Evolutionary conservation across 2,888 invertebrate species (phyloP), one percentile per base, ranked within the genome.

Genomic region (Volucella inanis): DNA sequence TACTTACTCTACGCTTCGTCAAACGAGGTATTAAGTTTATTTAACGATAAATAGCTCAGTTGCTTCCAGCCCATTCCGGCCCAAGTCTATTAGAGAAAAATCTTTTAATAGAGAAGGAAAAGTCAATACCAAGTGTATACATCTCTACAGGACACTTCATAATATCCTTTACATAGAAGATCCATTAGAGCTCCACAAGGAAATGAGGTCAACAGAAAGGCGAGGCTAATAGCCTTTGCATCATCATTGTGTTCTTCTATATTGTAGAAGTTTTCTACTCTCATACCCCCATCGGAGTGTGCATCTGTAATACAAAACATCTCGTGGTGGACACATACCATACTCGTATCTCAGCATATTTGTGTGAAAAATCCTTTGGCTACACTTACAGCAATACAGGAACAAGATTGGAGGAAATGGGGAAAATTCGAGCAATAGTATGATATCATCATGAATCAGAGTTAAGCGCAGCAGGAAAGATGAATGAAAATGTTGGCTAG

Each of bases 161-260:
- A 49, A 72, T 62, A 75, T 54, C 31, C 64, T 52, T 64, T 61
- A 75, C 84, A 80, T 52, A 75, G 61, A 80, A 80, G 57, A 75
- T 79, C 80, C 84, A 84, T 84, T 84, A 80, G 80, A 75, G 65
- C 65, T 38, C 41, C 57, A 12, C 71, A 81, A 76, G 81, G 47
- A 80, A 85, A 81, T 57, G 85, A 68, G 81, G 85, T 81, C 85
- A 85, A 85, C 85, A 71, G 50, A 50, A 62, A 59, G 68, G 76
- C 47, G 76, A 85, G 81, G 76, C 85, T 85, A 85, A 85, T 85
- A 85, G 81, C 85, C 81, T 85, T 79, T 84, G 70, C 75, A 75
- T 85, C 75, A 75, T 85, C 80, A 61, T 76, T 80, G 67, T 77
- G 76, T 76, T 67, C 68, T 68, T 52, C 50, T 62, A 31, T 6